Base-by-base conservation (phyloP, 2,797 vertebrate species). In the Phrynocephalus forsythii region DNA sequence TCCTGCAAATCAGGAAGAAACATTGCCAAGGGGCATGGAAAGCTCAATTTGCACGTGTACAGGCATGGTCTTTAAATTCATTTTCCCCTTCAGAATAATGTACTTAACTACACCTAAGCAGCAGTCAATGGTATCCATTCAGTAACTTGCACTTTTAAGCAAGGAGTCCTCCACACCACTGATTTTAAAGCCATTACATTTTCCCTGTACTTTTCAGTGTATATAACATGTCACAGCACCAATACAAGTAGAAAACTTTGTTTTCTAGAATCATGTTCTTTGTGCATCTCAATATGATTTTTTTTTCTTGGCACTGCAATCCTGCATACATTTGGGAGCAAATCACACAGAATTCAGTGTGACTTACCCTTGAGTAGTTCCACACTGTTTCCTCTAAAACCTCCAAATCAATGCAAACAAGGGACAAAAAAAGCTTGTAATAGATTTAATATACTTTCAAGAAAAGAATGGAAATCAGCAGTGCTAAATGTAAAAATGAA, bases 401-500 rank as follows among this genome's bases (percentile, higher is more conserved):
- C 9, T 56, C 52, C 52, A 10, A 56, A 56, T 9, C 52, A 56
- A 56, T 56, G 6, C 52, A 56, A 56, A 80, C 28, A 84, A 84
- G 3, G 6, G 38, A 44, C 38, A 44, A 88, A 85, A 86, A 67
- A 1, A 87, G 0, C 11, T 73, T 9, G 38, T 48, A 13, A 3
- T 50, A 20, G 13, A 1, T 69, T 72, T 71, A 78, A 86, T 82
- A 38, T 11, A 63, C 6, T 60, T 94, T 90, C 82, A 79, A 86
- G 30, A 82, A 30, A 33, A 52, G 44, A 30, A 89, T 78, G 81
- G 30, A 82, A 86, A 44, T 88, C 92, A 87, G 10, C 82, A 87
- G 85, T 88, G 20, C 15, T 75, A 81, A 63, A 28, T 82, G 91
- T 83, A 91, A 86, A 93, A 90, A 91, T 83, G 7, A 87, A 90